Conservation (phyloP, 1,140 invertebrate genomes). For the Pomphorhynchus laevis region DNA sequence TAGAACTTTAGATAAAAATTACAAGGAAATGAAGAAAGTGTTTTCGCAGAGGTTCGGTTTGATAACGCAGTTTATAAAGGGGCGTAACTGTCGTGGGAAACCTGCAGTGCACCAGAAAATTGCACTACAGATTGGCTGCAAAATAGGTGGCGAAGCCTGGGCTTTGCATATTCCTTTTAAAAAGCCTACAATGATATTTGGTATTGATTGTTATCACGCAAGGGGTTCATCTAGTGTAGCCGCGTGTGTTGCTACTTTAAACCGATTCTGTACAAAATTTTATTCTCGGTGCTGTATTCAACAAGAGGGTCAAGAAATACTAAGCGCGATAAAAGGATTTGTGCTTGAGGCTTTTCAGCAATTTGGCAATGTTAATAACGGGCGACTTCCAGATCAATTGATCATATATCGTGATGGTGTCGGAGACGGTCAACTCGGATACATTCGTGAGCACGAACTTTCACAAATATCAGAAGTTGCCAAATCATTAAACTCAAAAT, state of each 20-base stretch:
- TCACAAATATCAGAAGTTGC: background rate
- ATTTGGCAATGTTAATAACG: conserved; percentile 37
- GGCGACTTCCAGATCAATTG: conserved; percentile 30
- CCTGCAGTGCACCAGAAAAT: conserved; percentile 64
- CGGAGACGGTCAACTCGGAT: conserved; percentile 36
- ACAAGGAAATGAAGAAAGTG: no score
- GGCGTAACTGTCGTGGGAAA: no score
- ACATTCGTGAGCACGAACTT: background rate
- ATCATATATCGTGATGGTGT: background rate
- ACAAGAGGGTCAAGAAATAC: conserved; percentile 32
- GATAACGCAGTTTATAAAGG: no score
- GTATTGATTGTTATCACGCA: conserved; percentile 62
- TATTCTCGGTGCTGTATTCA: background rate
- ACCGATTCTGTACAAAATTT: background rate
- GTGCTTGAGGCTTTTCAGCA: conserved; percentile 28
- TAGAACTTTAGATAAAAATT: no score
- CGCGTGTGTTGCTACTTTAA: conserved; percentile 19
- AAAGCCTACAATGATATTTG: conserved; percentile 27
- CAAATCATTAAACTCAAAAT: background rate
- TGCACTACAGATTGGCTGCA: conserved; percentile 63
- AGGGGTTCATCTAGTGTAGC: conserved; percentile 18
- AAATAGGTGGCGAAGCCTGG: conserved; percentile 66
- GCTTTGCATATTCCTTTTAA: conserved; percentile 32
- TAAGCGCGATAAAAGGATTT: conserved; percentile 35
- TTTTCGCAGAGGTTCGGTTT: no score